Base-by-base conservation (phyloP, 2,888 invertebrate genomes). In the Petrolisthes manimaculis region DNA sequence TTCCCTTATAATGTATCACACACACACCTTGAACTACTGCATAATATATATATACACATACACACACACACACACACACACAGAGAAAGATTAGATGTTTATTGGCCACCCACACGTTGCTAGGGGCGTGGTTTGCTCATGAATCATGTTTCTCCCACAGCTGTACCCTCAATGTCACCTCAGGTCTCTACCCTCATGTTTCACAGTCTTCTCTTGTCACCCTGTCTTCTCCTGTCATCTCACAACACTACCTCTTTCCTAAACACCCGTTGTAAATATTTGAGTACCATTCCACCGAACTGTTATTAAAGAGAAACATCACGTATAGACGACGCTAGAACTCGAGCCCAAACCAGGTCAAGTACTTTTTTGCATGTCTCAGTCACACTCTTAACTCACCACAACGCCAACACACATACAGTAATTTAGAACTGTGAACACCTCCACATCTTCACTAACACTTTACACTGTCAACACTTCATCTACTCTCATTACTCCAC, bases 21-120 rank as follows among this genome's bases (percentile, higher is more conserved):
- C 56, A 61, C 81, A 81, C 56, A 61, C 81, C 21, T 4, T 55
- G 55, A 81, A 61, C 4, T 67, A 67, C 51, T 37, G 14, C 18
- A 18, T 55, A 18, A 79, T 55, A 79, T 55, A 79, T 55, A 55
- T 55, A 55, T 18, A 79, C 55, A 55, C 55, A 79, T 55, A 79
- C 3, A 54, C 9, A 79, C 18, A 79, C 14, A n/a, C 77, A 77
- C 77, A 37, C 77, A 77, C 77, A 77, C 77, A 77, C 77, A 77
- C 77, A 77, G 61, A 61, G 61, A 14, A 6, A 14, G 61, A 14
- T 6, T 61, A 14, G 6, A 18, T 61, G 61, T 61, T 61, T 61
- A 61, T 18, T 61, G 18, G 61, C 18, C 0, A 61, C 61, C 9
- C 61, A 18, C 61, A 61, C 9, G 61, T 61, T 12, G 18, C 61